Evolutionary conservation across 2,797 vertebrate species (phyloP), one percentile per base, ranked within the genome.

Genomic region (Varecia variegata): DNA sequence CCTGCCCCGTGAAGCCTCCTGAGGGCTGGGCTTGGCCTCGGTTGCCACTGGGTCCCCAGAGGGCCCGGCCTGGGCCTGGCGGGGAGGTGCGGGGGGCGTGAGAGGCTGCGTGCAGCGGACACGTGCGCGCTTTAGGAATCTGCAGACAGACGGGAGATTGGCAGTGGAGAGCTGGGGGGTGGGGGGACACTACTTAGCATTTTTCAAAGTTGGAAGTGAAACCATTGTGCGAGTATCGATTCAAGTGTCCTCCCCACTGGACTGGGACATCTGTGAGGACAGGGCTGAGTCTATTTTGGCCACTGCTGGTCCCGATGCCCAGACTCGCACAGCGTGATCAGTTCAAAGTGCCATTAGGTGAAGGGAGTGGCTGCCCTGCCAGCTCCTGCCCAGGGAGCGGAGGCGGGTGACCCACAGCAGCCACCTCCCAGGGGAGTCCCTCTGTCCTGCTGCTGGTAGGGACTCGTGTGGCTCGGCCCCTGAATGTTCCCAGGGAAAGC

Each of bases 211-310:
- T 65, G 40, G 43, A 73, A 83, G 92, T 2, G 5, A 47, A 60
- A 15, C 15, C 30, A 20, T 0, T 20, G 52, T 27, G 47, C 3
- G 18, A 27, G 8, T 8, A 17, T 4, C 1, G 43, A 15, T 25
- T 10, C 14, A 1, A 45, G 68, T 3, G 30, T 8, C 0, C 0
- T 32, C 17, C 11, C 73, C n/a, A 32, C 7, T 1, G 3, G 15
- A 20, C 23, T 1, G 3, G 25, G 81, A 8, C 20, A 13, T 20
- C 38, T 9, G 1, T 0, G 3, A 45, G 79, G 68, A 4, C 17
- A 40, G 58, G 54, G 76, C 10, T 0, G 15, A 62, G 35, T 35
- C 35, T 5, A 8, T 20, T 32, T 3, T 1, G 15, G 43, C 27
- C 77, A 11, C 62, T 1, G 47, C 45, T 38, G 52, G 21, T 67